Percentiles rank a stretch among this genome's conserved stretches.
phyloP scores from a whole-genome alignment of 2,888 invertebrate genomes.

The Zootermopsis nevadensis region DNA sequence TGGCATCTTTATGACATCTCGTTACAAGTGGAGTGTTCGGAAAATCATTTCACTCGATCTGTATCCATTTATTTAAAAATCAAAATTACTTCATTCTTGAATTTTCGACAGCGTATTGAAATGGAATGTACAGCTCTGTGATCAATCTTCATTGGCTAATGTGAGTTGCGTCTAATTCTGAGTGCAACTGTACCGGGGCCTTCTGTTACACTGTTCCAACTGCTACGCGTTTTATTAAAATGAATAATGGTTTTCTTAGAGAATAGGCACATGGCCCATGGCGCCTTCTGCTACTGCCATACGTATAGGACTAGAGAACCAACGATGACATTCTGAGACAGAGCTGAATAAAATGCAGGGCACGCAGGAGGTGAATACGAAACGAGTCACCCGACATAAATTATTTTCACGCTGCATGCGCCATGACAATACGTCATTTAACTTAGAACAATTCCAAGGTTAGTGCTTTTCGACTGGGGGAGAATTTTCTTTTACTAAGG shows the following conservation, averaged over 20 bases:
- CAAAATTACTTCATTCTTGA: too few species aligned
- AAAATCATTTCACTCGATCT: too few species aligned
- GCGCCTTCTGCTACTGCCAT: slow-evolving; percentile 38
- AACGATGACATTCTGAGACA: background rate
- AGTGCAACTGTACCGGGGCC: slow-evolving; percentile 39
- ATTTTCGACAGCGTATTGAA: background rate
- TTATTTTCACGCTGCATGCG: too few species aligned
- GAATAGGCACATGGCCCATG: slow-evolving; percentile 47
- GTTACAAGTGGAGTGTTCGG: too few species aligned
- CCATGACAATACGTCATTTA: too few species aligned
- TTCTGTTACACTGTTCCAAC: slow-evolving; percentile 43
- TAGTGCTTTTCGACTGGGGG: too few species aligned
- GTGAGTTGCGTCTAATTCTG: slow-evolving; percentile 20
- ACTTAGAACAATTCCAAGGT: too few species aligned
- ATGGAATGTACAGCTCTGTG: slow-evolving; percentile 10
- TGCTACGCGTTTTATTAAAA: slow-evolving; percentile 52
- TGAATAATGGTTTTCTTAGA: slow-evolving; percentile 54
- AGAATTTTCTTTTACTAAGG: too few species aligned
- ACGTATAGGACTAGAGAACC: slow-evolving; percentile 30
- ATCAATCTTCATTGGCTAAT: slow-evolving; percentile 38
- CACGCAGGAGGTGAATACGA: background rate
- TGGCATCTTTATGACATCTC: too few species aligned
- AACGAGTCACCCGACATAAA: too few species aligned
- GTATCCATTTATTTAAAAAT: too few species aligned
- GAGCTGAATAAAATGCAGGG: background rate